Conservation (phyloP, 2,888 invertebrate genomes). For the Romanomermis culicivorax region DNA sequence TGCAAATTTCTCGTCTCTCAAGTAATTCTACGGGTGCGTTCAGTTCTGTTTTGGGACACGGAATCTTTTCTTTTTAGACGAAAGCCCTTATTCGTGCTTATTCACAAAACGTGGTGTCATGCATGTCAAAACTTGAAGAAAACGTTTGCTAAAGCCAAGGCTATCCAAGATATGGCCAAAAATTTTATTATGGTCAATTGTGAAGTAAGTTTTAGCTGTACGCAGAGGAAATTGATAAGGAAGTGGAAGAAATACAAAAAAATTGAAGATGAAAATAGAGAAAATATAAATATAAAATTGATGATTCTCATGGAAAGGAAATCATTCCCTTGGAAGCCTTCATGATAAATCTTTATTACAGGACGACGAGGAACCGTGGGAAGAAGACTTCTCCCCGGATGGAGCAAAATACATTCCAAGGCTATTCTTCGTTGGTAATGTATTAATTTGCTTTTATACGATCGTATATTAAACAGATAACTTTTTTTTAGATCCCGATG, state of each 20-base stretch:
- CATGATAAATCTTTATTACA: slow-evolving; percentile 11
- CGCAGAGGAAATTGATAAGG: no score
- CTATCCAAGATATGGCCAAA: slow-evolving; percentile 29
- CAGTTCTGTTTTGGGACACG: neutral
- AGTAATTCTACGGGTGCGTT: neutral
- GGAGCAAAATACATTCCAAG: slow-evolving; percentile 33
- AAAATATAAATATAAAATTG: neutral
- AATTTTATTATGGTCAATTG: slow-evolving; percentile 34
- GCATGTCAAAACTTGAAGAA: slow-evolving; percentile 33
- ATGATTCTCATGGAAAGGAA: neutral
- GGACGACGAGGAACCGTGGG: slow-evolving; percentile 34
- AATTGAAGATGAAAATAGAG: no score
- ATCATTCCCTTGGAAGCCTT: no score
- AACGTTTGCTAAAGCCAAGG: slow-evolving; percentile 26
- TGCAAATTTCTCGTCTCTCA: neutral
- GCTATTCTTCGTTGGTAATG: slow-evolving; percentile 30
- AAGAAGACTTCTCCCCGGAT: slow-evolving; percentile 30
- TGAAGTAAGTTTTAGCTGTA: slow-evolving; percentile 25
- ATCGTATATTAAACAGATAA: neutral
- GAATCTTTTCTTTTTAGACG: neutral
- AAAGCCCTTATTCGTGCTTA: slow-evolving; percentile 33
- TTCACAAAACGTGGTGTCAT: slow-evolving; percentile 35
- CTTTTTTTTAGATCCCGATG: slow-evolving; percentile 25
- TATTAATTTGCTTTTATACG: slow-evolving; percentile 7
- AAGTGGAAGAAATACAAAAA: no score